Base-by-base conservation (phyloP, 1,140 invertebrate species). In the Coenobita brevimanus region DNA sequence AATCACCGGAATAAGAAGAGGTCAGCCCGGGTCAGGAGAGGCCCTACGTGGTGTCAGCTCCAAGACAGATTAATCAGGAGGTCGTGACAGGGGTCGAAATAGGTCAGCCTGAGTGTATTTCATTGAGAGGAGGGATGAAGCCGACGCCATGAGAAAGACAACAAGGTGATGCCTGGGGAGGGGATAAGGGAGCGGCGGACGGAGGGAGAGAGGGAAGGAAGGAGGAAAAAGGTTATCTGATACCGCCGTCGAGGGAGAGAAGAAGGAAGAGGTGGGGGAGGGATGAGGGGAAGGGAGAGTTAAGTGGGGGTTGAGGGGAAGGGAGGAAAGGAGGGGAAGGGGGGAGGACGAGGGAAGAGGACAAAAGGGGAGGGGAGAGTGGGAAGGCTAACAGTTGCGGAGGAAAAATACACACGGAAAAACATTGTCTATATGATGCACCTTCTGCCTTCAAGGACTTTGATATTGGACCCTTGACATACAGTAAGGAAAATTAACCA, bases 1-100 rank as follows among this genome's bases (percentile, higher is more conserved):
- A n/a, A n/a, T n/a, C n/a, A n/a, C n/a, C n/a, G n/a, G n/a, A n/a
- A n/a, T n/a, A n/a, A n/a, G n/a, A 46, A 46, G 21, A 46, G 73
- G 27, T 17, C 13, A 24, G 73, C 10, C 13, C 2, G 64, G 64
- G 64, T 43, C 62, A 50, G 41, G 33, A 2, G 60, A 69, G 62
- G 41, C 64, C 60, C 41, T 24, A 67, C 67, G 80, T 71, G 64
- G 80, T 71, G 80, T 82, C 80, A 71, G 80, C 38, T 46, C 24
- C 21, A 82, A 82, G 80, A 82, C 64, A 50, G 64, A 82, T 82
- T 82, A 82, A 82, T 82, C 80, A 82, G 80, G 24, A 71, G 80
- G 80, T 82, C 80, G 80, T 82, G 80, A 69, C 80, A 71, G 79
- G 24, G 80, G 80, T 71, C 64, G 62, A 71, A 15, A 33, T 27